Percentiles rank a stretch among this genome's conserved stretches.
Evolutionary conservation across 1,140 invertebrate genomes (phyloP).

Genomic region (Dreissena rostriformis): DNA sequence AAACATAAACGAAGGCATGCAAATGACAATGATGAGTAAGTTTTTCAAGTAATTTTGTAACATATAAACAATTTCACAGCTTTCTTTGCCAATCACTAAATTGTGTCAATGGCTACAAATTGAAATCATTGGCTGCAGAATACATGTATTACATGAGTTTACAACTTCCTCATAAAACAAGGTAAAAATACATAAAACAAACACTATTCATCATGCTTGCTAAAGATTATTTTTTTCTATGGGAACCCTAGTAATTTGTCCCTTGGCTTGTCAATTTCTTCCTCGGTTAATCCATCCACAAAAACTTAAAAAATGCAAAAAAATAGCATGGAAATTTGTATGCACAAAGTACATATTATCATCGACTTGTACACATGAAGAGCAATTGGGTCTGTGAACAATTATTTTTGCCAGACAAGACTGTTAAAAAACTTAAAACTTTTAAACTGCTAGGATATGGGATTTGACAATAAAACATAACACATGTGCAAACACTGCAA

Average conservation of each 20-base stretch:
- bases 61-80: not conserved
- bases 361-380: too few relatives aligned
- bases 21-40: slow-evolving; percentile 13
- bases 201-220: not conserved
- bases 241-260: not conserved
- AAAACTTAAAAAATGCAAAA: too few relatives aligned
- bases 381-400: too few relatives aligned
- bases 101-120: not conserved
- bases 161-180: not conserved
- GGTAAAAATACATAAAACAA: not conserved
- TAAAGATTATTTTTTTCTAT: not conserved
- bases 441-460: too few relatives aligned
- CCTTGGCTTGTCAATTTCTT: too few relatives aligned
- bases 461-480: too few relatives aligned
- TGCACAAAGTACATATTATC: too few relatives aligned
- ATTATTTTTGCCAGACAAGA: too few relatives aligned
- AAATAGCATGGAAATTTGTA: too few relatives aligned
- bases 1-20: slow-evolving; percentile 26
- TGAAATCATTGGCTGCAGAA: not conserved
- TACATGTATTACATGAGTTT: not conserved
- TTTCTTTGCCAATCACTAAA: not conserved
- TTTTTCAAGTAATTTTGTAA: not conserved
- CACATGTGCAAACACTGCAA: not conserved
- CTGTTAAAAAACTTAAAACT: too few relatives aligned
- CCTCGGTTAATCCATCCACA: too few relatives aligned